Percentiles rank a stretch among this genome's conserved stretches.
phyloP scores from a whole-genome alignment of 2,113 vertebrate species.

The Lophura nycthemera region DNA sequence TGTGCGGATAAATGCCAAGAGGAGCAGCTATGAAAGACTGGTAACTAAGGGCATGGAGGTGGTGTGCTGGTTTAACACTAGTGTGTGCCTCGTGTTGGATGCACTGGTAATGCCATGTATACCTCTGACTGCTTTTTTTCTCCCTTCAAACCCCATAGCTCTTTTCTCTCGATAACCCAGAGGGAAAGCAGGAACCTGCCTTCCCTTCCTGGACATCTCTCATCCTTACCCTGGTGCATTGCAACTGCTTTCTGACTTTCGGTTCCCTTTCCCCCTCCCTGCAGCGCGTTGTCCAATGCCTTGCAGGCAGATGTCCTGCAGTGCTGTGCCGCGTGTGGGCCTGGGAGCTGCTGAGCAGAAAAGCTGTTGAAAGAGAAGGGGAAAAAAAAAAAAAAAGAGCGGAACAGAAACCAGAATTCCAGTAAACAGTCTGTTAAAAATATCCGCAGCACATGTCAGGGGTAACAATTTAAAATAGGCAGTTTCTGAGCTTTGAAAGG shows the following conservation, averaged over 20 bases:
- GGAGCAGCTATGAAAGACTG: neutral
- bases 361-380: neutral
- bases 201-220: neutral
- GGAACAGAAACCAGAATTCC: slow-evolving; percentile 71
- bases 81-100: accelerated
- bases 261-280: neutral
- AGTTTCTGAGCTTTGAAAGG: slow-evolving; percentile 31
- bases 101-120: accelerated
- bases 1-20: neutral
- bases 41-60: neutral
- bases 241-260: neutral
- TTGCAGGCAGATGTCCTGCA: neutral
- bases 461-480: slow-evolving; percentile 34
- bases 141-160: neutral
- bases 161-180: neutral
- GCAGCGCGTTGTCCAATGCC: neutral
- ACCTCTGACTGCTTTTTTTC: neutral
- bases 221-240: neutral
- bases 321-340: neutral
- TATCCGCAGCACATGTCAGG: slow-evolving; percentile 35
- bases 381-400: neutral
- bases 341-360: slow-evolving; percentile 22
- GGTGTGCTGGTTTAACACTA: too few species aligned
- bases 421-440: slow-evolving; percentile 69
- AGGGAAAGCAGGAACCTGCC: neutral